A percentile compares a stretch with the other conserved stretches of the same genome.
Evolutionary conservation across 2,113 vertebrate genomes (phyloP).

Genomic region (Plecturocebus donacophilus): DNA sequence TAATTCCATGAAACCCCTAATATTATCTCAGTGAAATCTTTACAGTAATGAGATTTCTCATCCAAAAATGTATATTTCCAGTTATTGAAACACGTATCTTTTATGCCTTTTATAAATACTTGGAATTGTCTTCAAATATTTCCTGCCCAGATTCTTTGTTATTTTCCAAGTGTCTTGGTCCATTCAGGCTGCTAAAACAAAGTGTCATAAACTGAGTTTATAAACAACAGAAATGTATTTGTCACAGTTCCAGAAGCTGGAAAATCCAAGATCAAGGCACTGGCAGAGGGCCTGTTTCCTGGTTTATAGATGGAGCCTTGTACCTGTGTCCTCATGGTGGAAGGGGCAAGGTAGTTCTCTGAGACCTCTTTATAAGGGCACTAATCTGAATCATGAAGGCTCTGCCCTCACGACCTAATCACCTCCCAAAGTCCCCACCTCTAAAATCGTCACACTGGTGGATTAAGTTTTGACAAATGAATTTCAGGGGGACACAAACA

Average conservation of each 20-base stretch:
- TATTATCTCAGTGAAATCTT: constrained; percentile 5
- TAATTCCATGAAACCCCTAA: background rate
- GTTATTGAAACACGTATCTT: background rate
- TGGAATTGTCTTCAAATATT: constrained; percentile 15
- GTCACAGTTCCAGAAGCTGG: background rate
- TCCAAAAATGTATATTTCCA: background rate
- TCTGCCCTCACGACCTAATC: background rate
- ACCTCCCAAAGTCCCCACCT: background rate
- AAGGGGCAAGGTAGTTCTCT: background rate
- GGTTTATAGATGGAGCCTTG: background rate
- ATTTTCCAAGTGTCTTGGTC: background rate
- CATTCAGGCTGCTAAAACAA: background rate
- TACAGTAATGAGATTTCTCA: background rate
- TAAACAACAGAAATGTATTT: background rate
- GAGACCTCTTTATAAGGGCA: background rate
- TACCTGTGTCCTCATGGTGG: background rate
- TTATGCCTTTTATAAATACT: background rate
- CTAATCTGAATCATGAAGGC: background rate
- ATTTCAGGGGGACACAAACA: too few species aligned
- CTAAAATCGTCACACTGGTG: too few species aligned
- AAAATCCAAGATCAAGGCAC: background rate
- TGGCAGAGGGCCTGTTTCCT: background rate
- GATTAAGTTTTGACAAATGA: background rate
- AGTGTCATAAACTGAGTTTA: background rate
- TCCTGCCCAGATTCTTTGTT: background rate